Base-by-base conservation (phyloP, 2,113 vertebrate species). In the Spizaetus ornatus region DNA sequence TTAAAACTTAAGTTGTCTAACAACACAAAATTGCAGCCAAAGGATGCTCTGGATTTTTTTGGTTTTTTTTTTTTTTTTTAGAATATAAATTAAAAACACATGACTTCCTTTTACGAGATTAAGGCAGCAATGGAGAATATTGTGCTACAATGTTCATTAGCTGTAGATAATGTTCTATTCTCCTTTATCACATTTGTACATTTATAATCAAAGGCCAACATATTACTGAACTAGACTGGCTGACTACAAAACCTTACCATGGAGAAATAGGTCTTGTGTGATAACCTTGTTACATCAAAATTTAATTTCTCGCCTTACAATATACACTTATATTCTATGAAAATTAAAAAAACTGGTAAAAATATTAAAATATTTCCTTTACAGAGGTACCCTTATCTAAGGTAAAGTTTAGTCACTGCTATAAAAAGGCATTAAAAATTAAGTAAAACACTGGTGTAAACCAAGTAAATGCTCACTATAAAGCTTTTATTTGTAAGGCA, bases 61-160 rank as follows among this genome's bases (percentile, higher is more conserved):
- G 4, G 4, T 16, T 31, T 62, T 40, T 47, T 58, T 31, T 62
- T 40, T 47, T 58, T 62, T 78, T 61, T 56, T 42, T 32, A 79
- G 59, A 80, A 48, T 43, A 79, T 50, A 90, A 94, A 92, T 61
- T 56, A 66, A 86, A 83, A 80, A 34, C 32, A 78, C 10, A 22
- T 45, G 13, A 94, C 22, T 76, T 79, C 40, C 40, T 88, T 92
- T 69, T 80, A 69, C 79, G 90, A 94, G 50, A 88, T 96, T 97
- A 98, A 98, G 98, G 97, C 98, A 98, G 89, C 63, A 81, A 73
- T 76, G 91, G 93, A 97, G 94, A 93, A 96, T 96, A 97, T 90
- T 59, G 69, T 85, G 86, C 70, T 84, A 95, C 89, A 91, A 47
- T 90, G 34, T 82, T 42, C 82, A 70, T 96, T 92, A 90, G 82